Evolutionary conservation across 2,797 vertebrate species (phyloP), one percentile per base, ranked within the genome.

Genomic region (Clamator glandarius): DNA sequence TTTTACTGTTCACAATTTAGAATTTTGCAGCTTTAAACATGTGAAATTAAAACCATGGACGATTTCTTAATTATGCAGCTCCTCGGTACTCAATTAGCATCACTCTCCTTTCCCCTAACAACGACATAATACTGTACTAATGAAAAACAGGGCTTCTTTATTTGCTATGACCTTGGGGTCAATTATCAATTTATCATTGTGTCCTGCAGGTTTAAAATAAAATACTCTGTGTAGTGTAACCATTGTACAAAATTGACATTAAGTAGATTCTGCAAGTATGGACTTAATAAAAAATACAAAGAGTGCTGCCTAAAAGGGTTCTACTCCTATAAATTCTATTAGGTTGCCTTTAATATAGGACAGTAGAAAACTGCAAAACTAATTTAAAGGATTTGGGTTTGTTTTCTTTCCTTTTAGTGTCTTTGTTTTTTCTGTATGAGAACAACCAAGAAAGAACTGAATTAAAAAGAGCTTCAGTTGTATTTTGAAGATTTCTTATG

Each of bases 121-220:
- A 97, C 95, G 44, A 92, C 95, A 95, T 97, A 97, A 97, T 95
- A 97, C 96, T 98, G 96, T 94, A 97, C 97, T 98, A 98, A 99
- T 98, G 98, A 98, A 98, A 98, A 98, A 97, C 97, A 98, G 97
- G 96, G 94, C 96, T 97, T 97, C 98, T 98, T 98, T 98, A 98
- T 98, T 98, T 98, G 96, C 96, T 96, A 94, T 98, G 98, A 98
- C 98, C 98, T 98, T 97, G 94, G 92, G 96, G 98, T 98, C 97
- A 98, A 97, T 98, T 98, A 98, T 98, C 98, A 98, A 98, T 98
- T 98, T 98, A 98, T 98, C 98, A 98, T 98, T 94, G 91, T 98
- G 98, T 96, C 97, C 97, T 97, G 96, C 92, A 98, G 97, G 97
- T 98, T 97, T 98, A 96, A 98, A 98, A 97, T 98, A 98, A 98